Conservation (phyloP, 2,113 vertebrate species). For the Lophius piscatorius region DNA sequence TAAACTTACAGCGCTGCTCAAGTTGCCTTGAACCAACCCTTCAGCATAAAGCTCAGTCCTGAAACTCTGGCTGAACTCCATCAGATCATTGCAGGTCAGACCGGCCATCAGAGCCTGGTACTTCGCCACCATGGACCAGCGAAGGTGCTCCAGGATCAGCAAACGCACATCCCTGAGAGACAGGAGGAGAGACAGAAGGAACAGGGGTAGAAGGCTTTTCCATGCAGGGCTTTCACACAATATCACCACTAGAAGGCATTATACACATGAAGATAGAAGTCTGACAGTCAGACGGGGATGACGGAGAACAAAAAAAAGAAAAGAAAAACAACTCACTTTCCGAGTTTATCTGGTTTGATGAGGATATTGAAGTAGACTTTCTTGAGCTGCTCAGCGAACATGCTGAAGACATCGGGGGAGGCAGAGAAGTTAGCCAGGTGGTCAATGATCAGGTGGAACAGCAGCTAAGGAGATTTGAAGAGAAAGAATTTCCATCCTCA, state of each 20-base stretch:
- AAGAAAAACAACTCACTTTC: slow-evolving; percentile 85
- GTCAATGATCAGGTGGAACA: slow-evolving; percentile 94
- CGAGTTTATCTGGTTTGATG: slow-evolving; percentile 92
- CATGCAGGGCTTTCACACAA: slow-evolving; percentile 10
- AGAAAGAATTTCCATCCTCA: slow-evolving; percentile 8
- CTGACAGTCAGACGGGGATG: neutral
- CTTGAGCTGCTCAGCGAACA: slow-evolving; percentile 95
- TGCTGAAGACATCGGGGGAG: slow-evolving; percentile 89
- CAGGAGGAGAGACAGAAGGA: neutral
- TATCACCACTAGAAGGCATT: slow-evolving; percentile 66
- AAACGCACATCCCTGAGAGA: slow-evolving; percentile 88
- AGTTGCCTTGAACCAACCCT: slow-evolving; percentile 95
- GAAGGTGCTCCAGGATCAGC: slow-evolving; percentile 88
- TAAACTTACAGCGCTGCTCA: slow-evolving; percentile 86
- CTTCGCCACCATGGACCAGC: slow-evolving; percentile 96
- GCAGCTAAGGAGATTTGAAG: slow-evolving; percentile 83
- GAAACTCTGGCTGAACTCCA: slow-evolving; percentile 85
- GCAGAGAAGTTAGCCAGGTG: slow-evolving; percentile 90
- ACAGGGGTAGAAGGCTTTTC: neutral
- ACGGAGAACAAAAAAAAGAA: neutral
- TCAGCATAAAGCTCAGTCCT: slow-evolving; percentile 90
- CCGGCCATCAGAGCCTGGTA: slow-evolving; percentile 88
- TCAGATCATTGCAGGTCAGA: slow-evolving; percentile 84
- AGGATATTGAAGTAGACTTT: slow-evolving; percentile 97
- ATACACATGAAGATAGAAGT: slow-evolving; percentile 23